These are phyloP conservation scores for Okapia johnstoni DNA, from an alignment of 2,113 vertebrate genomes.

Conservation along the genomic window DNA sequence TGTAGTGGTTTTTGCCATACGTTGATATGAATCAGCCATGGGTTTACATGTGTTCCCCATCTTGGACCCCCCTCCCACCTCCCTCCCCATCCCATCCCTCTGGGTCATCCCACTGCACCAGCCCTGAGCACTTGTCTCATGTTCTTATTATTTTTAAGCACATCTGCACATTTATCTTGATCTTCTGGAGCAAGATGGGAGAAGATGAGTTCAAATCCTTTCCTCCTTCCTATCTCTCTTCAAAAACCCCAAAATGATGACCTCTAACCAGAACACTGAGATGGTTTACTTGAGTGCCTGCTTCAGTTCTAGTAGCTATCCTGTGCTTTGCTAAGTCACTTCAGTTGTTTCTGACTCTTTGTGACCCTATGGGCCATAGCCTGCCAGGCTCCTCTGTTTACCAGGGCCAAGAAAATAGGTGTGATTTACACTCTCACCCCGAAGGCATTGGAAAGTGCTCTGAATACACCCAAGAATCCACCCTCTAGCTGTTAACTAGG, in stretches of 20 bases:
- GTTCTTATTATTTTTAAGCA: not conserved
- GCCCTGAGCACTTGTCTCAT: no score
- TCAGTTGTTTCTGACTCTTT: not conserved
- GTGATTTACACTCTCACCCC: not conserved
- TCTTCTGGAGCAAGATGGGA: not conserved
- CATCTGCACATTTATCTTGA: not conserved
- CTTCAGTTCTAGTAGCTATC: not conserved
- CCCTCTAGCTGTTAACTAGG: not conserved
- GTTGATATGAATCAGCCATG: rapidly evolving
- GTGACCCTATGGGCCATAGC: not conserved
- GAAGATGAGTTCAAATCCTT: not conserved
- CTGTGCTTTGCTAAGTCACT: not conserved
- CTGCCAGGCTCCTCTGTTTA: not conserved
- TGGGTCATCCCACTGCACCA: no score
- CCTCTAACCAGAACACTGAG: not conserved
- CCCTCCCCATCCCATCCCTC: no score
- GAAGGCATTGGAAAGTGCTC: not conserved
- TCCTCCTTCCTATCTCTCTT: not conserved
- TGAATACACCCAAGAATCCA: not conserved
- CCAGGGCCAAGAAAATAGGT: not conserved
- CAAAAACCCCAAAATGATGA: not conserved
- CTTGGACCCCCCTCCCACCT: no score
- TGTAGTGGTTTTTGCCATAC: not conserved
- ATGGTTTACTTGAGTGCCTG: not conserved
- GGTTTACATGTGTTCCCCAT: no score